Base-by-base conservation (phyloP, 2,797 vertebrate genomes). In the Cyclura pinguis region DNA sequence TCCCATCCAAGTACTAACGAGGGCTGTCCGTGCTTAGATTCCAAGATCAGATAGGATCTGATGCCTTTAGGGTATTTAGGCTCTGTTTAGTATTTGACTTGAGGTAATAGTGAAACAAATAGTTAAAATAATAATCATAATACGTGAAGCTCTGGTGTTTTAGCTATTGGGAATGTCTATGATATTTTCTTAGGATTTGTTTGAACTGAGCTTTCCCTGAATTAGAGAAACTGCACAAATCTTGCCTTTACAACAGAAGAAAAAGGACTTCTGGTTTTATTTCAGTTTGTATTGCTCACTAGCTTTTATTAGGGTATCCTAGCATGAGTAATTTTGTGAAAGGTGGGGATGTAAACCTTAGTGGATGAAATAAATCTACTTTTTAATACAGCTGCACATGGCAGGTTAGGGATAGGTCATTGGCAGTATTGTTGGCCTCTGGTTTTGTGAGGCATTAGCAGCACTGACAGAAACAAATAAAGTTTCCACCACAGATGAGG, bases 391-490 rank as follows among this genome's bases (percentile, higher is more conserved):
- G 80, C 14, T 29, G 74, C 32, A 88, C 76, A 10, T 89, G 89
- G 80, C 91, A 92, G 87, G 62, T 74, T 89, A 13, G 55, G 73
- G 64, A 47, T 7, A 80, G 84, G 82, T 89, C 90, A 89, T 52
- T 92, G 89, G 84, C 88, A 91, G 72, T 32, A 0, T 77, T 69
- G 52, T 85, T 90, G 92, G 6, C 18, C 91, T 0, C 0, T 90
- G 0, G 0, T 83, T 86, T 88, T 80, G 87, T 0, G 0, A 57
- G 22, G 69, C 55, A 0, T 91, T 92, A 89, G 80, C 50, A 92
- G 91, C 91, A 93, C 92, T 87, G 93, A 92, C 94, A 93, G 69
- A 92, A 35, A 6, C 64, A 89, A 95, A 92, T 92, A 72, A 5
- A 1, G 84, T 82, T 47, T 92, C 76, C 76, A 27, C 13, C 0